Evolutionary conservation across 2,888 invertebrate genomes (phyloP).

Genomic region (Chrysomela aeneicollis): DNA sequence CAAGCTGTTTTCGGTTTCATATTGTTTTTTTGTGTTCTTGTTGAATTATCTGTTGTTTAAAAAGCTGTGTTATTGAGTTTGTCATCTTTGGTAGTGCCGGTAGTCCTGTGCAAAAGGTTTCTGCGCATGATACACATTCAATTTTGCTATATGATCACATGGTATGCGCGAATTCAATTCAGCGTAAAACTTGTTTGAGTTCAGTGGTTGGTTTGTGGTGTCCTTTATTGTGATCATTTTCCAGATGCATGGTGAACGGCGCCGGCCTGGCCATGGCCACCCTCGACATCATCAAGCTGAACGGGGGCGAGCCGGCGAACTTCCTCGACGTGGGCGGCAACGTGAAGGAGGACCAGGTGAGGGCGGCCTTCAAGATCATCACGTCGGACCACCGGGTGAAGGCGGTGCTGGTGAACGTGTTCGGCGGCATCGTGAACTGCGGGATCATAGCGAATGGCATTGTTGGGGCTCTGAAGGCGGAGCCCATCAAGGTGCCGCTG

Average conservation of each 20-base stretch:
- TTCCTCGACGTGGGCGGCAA: conserved; percentile 98
- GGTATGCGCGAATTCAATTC: too few species aligned
- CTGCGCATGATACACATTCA: too few species aligned
- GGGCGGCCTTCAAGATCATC: conserved; percentile 90
- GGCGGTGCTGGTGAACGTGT: conserved; percentile 96
- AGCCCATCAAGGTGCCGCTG: conserved; percentile 84
- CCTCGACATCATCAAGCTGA: conserved; percentile 97
- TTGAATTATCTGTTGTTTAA: too few species aligned
- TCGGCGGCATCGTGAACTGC: conserved; percentile 99
- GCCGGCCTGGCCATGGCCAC: conserved; percentile 99
- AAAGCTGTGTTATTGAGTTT: too few species aligned
- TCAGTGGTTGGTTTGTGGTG: too few species aligned
- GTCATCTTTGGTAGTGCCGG: too few species aligned
- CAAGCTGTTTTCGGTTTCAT: too few species aligned
- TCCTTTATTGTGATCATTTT: too few species aligned
- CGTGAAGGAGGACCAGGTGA: conserved; percentile 93
- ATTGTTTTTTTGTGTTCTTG: too few species aligned
- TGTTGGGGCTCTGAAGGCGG: conserved; percentile 83
- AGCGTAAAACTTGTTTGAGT: too few species aligned
- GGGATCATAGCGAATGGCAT: conserved; percentile 96
- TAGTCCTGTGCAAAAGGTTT: too few species aligned
- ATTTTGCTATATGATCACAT: too few species aligned
- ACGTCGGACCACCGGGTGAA: conserved; percentile 89
- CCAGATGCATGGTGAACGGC: conserved; percentile 86
- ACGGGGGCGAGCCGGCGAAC: conserved; percentile 97